phyloP scores from a whole-genome alignment of 2,888 invertebrate genomes.

The Eilema depressum region DNA sequence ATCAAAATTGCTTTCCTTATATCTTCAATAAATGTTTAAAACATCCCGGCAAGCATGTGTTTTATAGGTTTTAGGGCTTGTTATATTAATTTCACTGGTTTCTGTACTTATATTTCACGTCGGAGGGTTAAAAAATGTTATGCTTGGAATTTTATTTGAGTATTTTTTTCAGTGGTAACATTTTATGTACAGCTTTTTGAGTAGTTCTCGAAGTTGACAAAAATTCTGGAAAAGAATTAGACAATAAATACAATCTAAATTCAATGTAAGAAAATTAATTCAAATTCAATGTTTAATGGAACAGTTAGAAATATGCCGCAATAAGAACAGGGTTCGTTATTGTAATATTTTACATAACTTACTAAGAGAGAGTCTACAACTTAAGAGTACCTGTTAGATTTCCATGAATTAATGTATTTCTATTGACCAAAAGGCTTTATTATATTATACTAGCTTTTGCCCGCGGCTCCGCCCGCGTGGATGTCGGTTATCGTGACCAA shows the following conservation, averaged over 20 bases:
- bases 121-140: conserved; percentile 44
- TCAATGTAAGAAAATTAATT: not conserved
- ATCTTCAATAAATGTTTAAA: conserved; percentile 84
- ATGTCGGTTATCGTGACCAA: too few species aligned
- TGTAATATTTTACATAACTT: too few species aligned
- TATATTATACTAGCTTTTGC: too few species aligned
- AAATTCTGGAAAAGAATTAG: too few species aligned
- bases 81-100: conserved; percentile 80
- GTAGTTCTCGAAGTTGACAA: not conserved
- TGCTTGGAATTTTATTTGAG: conserved; percentile 20
- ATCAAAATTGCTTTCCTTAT: conserved; percentile 83
- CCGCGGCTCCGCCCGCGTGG: too few species aligned
- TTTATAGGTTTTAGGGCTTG: conserved; percentile 83
- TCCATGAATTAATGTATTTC: too few species aligned
- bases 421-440: too few species aligned
- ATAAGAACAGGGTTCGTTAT: not conserved
- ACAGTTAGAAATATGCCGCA: not conserved
- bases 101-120: conserved; percentile 52
- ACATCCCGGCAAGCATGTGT: conserved; percentile 83
- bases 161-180: conserved; percentile 22
- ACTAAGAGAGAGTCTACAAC: too few species aligned
- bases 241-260: not conserved
- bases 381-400: too few species aligned
- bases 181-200: conserved; percentile 1
- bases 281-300: not conserved